Evolutionary conservation across 2,888 invertebrate genomes (phyloP), one percentile per base, ranked within the genome.

Genomic region (Chrysolina oricalcia): DNA sequence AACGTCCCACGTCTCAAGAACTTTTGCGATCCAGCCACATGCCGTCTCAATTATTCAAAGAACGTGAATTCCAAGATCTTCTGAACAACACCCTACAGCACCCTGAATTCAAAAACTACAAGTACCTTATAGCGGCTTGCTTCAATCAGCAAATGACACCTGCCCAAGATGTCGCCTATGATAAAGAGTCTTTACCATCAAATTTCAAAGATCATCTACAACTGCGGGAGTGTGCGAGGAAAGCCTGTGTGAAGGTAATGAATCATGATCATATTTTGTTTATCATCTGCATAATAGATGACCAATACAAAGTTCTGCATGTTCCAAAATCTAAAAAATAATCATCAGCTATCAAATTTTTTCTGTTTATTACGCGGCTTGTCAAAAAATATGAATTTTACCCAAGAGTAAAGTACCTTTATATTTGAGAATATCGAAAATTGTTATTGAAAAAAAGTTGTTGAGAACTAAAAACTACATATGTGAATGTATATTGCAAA

Each of bases 11-110:
- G 0, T 95, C 97, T 8, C 92, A 93, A 53, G 96, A 98, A 86
- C 90, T 98, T 2, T 89, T 98, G 0, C 91, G 93, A 43, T 96
- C 96, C 0, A 93, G 95, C 74, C 92, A 94, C 81, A 91, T 98
- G 3, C 98, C 98, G 0, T 94, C 97, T 0, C 94, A 95, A 0
- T 92, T 93, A 81, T 91, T 97, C n/a, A 96, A 97, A 83, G 97
- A 97, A 80, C 93, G 94, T 0, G 95, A 96, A 78, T 87, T 98
- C 1, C 93, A 95, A 69, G 96, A 97, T 81, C 92, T 96, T 85
- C 90, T 98, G 15, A 91, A 94, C 0, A 95, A 96, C 81, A 95
- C 96, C 0, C 90, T 98, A 0, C 92, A 93, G 15, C 96, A 96
- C 86, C 93, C 95, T 0, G 94, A 95, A 87, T 93, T 93, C 86